Conservation (phyloP, 30 jellyfish, hydroid and myxozoan species). For the Haliclystus octoradiatus region DNA sequence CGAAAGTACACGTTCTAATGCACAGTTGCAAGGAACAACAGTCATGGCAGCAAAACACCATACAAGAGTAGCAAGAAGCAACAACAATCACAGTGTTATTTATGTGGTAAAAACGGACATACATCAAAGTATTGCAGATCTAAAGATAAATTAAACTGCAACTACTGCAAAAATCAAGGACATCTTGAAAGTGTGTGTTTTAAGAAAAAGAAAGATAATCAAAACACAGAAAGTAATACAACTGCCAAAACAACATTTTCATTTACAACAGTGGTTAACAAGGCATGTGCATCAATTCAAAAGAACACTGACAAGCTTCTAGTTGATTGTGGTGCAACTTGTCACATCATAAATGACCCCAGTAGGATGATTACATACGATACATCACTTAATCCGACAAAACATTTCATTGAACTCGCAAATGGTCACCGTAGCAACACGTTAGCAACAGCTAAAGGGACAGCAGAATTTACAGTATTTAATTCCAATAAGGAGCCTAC, state of each 20-base stretch:
- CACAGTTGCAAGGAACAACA: conserved; percentile 10
- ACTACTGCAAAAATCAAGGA: conserved; percentile 21
- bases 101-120: conserved; percentile 42
- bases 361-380: conserved; percentile 2
- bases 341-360: background rate
- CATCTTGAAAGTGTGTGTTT: conserved; percentile 29
- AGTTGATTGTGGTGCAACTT: conserved; percentile 35
- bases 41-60: conserved; percentile 7
- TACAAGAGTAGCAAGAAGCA: background rate
- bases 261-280: conserved; percentile 9
- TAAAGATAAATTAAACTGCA: conserved; percentile 18
- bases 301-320: background rate
- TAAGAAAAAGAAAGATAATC: conserved; percentile 7
- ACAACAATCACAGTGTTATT: conserved; percentile 17
- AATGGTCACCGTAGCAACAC: conserved; percentile 36
- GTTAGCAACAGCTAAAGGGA: conserved; percentile 37
- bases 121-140: conserved; percentile 18
- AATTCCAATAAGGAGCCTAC: conserved; percentile 13
- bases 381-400: conserved; percentile 7
- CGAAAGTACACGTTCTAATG: conserved; percentile 18
- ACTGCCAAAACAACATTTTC: conserved; percentile 2
- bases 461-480: conserved; percentile 18
- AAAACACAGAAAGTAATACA: background rate
- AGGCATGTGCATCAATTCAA: background rate
- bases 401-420: conserved; percentile 51